Percentiles rank a stretch among this genome's conserved stretches.
Conservation (phyloP, 2,113 vertebrate species). For the Monarcha castaneiventris region DNA sequence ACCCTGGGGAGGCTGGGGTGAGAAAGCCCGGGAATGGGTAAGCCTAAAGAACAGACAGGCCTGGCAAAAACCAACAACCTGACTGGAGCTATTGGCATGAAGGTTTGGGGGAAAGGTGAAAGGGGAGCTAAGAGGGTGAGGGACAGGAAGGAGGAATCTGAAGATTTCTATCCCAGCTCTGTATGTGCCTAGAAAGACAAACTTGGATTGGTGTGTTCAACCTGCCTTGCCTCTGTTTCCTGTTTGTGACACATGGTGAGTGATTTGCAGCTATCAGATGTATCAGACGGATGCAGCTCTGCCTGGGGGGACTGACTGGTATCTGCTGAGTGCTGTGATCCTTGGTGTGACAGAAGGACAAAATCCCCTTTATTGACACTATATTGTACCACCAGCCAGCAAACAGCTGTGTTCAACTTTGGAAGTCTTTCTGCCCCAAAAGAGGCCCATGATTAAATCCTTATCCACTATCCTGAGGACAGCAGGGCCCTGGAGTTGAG, state of each 20-base stretch:
- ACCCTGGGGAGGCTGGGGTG: neutral
- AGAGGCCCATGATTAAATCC: neutral
- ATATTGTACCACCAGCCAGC: neutral
- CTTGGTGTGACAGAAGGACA: neutral
- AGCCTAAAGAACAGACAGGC: neutral
- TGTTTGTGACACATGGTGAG: neutral
- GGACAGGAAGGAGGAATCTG: neutral
- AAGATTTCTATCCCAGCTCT: neutral
- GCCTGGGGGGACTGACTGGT: neutral
- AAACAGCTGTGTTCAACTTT: neutral
- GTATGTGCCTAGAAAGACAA: neutral
- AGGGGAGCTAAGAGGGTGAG: neutral
- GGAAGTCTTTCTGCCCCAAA: neutral
- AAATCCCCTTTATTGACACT: neutral
- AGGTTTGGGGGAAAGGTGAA: neutral
- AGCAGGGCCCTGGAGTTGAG: neutral
- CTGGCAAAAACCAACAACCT: neutral
- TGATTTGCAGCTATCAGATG: neutral
- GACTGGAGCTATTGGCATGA: neutral
- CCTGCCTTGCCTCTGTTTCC: neutral
- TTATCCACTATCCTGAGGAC: neutral
- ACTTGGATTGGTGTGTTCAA: neutral
- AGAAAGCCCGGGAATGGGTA: neutral
- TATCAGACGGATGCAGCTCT: neutral
- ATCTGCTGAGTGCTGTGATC: neutral